Evolutionary conservation across 2,113 vertebrate species (phyloP).

Genomic region (Scophthalmus maximus): DNA sequence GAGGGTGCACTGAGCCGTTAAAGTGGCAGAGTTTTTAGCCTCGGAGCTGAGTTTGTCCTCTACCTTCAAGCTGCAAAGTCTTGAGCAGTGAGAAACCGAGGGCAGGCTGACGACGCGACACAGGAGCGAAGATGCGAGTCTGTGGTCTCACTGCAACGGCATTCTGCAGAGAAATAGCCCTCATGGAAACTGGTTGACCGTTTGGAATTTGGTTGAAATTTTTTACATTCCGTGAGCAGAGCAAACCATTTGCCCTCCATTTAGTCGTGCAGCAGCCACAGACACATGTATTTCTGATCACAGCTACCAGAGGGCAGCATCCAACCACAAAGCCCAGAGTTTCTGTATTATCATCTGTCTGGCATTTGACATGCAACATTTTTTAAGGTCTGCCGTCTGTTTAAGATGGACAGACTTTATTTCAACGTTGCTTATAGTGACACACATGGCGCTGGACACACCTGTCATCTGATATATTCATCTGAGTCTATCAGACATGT

Average conservation of each 20-base stretch:
- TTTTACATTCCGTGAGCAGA: neutral
- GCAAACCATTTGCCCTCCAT: neutral
- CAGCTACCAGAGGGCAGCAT: conserved; percentile 60
- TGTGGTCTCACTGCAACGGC: neutral
- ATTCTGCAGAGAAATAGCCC: neutral
- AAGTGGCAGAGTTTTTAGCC: conserved; percentile 9
- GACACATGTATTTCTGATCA: neutral
- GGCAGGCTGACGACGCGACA: neutral
- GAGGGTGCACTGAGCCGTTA: conserved; percentile 1
- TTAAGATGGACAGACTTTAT: too few species aligned
- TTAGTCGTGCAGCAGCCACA: neutral
- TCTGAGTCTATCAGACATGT: neutral
- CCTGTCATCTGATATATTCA: neutral
- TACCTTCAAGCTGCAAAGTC: neutral
- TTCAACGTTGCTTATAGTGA: too few species aligned
- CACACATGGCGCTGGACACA: neutral
- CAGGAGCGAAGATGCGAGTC: neutral
- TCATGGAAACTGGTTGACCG: too few species aligned
- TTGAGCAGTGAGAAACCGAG: conserved; percentile 4
- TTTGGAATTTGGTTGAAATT: too few species aligned
- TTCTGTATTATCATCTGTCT: neutral
- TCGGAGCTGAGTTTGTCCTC: conserved; percentile 10
- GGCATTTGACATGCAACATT: neutral
- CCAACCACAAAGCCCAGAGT: neutral
- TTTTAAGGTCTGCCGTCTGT: too few species aligned